Evolutionary conservation across 2,888 invertebrate species (phyloP).

Genomic region (Andrena flavipes): DNA sequence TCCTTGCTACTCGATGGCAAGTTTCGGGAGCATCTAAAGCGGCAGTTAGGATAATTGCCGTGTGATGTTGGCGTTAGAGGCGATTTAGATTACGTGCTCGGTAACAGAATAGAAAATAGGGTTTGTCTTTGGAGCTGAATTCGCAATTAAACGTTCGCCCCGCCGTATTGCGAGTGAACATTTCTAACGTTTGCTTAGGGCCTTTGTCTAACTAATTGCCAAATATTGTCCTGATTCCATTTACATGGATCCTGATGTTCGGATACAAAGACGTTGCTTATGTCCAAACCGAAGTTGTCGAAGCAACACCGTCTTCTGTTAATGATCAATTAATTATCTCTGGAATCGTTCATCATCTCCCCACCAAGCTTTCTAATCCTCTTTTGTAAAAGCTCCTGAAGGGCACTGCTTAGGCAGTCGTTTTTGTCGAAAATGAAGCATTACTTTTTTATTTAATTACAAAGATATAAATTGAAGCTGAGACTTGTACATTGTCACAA

Average conservation of each 20-base stretch:
- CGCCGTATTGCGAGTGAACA: background rate
- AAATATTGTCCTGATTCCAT: background rate
- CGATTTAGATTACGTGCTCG: constrained; percentile 32
- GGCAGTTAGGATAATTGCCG: constrained; percentile 39
- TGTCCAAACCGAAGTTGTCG: background rate
- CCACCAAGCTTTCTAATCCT: too few relatives aligned
- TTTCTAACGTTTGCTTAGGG: background rate
- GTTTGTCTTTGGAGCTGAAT: constrained; percentile 29
- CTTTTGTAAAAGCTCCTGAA: too few relatives aligned
- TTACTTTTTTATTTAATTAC: too few relatives aligned
- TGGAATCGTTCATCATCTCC: too few relatives aligned
- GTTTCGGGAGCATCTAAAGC: constrained; percentile 18
- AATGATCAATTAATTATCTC: too few relatives aligned
- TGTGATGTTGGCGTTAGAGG: constrained; percentile 26
- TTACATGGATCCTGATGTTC: too few relatives aligned
- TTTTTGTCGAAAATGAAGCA: too few relatives aligned
- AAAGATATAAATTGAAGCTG: too few relatives aligned
- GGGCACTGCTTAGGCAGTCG: too few relatives aligned
- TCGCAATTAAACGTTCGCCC: background rate
- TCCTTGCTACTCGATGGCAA: background rate
- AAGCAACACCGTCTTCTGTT: background rate
- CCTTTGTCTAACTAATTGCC: background rate
- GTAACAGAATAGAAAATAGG: constrained; percentile 38
- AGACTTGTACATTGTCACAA: too few relatives aligned
- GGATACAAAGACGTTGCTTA: background rate